Base-by-base conservation (phyloP, 2,888 invertebrate genomes). In the Aleiodes testaceus region DNA sequence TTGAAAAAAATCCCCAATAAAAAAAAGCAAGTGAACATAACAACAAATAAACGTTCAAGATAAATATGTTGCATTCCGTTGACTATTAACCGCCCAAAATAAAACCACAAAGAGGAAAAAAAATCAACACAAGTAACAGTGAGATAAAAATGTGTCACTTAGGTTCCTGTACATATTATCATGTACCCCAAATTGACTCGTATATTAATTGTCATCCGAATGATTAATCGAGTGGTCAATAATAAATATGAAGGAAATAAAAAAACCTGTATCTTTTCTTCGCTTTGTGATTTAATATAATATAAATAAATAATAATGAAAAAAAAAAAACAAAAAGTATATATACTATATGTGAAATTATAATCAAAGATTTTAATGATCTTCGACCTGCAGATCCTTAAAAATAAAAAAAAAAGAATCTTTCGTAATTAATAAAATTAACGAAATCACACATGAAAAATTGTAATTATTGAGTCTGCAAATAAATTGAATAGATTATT, bases 41-140 rank as follows among this genome's bases (percentile, higher is more conserved):
- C 44, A 75, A 42, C 42, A 16, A 20, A 16, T 45, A 66, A 63
- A 72, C 67, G 50, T 74, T 65, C 69, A 69, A 72, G 70, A 75
- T 75, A 79, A 73, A 80, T 80, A 80, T 80, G 82, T 82, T 83
- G 83, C 82, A 82, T 82, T 82, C 82, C 82, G 82, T 83, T 83
- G 82, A 83, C 69, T 73, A 61, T 75, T 79, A 78, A 79, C 76
- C 78, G 78, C 77, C 80, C 78, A 74, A 49, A 66, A 59, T 36
- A 22, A 36, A 68, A 45, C 65, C 59, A 50, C 44, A 66, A 12
- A 63, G 18, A 42, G 18, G 30, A 36, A 20, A 75, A 82, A 70
- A 68, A 72, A 59, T 61, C n/a, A 61, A 53, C 36, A 67, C 52
- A 67, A 50, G 66, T 18, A 53, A 63, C 44, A 49, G 53, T 49